phyloP scores from a whole-genome alignment of 2,888 invertebrate species.

The Geotrupes spiniger region DNA sequence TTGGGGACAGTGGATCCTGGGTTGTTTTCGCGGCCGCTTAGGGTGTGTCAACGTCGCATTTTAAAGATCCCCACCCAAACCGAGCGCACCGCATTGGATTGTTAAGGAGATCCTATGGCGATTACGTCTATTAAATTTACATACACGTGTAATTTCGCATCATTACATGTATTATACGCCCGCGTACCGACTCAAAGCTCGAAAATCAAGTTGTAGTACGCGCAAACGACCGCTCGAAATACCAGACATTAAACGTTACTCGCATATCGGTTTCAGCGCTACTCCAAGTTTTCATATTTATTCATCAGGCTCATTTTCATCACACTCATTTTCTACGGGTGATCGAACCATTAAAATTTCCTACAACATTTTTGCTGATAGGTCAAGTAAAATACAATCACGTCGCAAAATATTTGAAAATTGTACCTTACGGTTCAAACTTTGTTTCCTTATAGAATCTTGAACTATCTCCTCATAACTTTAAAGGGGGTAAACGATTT shows the following conservation, averaged over 20 bases:
- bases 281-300: too few relatives aligned
- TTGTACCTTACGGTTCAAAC: too few relatives aligned
- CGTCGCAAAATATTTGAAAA: too few relatives aligned
- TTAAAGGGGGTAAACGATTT: too few relatives aligned
- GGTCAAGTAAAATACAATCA: too few relatives aligned
- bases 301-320: too few relatives aligned
- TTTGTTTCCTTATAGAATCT: too few relatives aligned
- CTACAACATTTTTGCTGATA: too few relatives aligned
- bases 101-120: slow-evolving; percentile 30
- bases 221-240: neutral
- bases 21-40: slow-evolving; percentile 17
- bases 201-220: slow-evolving; percentile 5
- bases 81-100: slow-evolving; percentile 22
- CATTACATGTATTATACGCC: slow-evolving; percentile 32
- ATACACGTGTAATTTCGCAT: slow-evolving; percentile 32
- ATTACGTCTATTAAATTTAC: slow-evolving; percentile 32
- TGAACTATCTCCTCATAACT: too few relatives aligned
- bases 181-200: slow-evolving; percentile 9
- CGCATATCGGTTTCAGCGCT: neutral
- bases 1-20: slow-evolving; percentile 1
- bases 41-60: slow-evolving; percentile 25
- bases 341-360: too few relatives aligned
- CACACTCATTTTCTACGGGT: too few relatives aligned
- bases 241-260: slow-evolving; percentile 1
- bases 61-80: slow-evolving; percentile 24